Evolutionary conservation across 35 echinoderm and acorn worm genomes (phyloP).

Genomic region (Anneissia japonica): DNA sequence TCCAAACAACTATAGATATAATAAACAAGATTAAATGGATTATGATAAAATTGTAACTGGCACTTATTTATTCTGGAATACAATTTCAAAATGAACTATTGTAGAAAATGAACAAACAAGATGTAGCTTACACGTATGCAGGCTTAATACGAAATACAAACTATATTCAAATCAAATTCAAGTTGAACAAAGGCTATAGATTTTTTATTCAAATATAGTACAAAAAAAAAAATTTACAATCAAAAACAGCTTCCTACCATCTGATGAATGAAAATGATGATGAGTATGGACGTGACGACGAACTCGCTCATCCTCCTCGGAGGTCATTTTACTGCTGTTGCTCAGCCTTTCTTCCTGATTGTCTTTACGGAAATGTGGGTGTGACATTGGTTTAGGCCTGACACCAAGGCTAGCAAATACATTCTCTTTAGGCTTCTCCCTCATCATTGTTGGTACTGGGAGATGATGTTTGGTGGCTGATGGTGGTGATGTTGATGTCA

Average conservation of each 20-base stretch:
- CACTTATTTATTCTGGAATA: too few relatives aligned
- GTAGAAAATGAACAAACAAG: too few relatives aligned
- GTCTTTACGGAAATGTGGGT: neutral
- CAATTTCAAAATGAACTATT: too few relatives aligned
- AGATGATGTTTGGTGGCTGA: neutral
- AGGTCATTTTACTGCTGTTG: neutral
- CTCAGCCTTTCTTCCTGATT: neutral
- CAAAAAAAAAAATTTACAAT: neutral
- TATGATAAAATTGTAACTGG: too few relatives aligned
- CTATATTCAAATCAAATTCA: too few relatives aligned
- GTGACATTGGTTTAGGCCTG: neutral
- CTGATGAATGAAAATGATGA: slow-evolving; percentile 60
- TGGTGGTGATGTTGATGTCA: neutral
- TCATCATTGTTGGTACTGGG: neutral
- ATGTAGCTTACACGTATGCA: too few relatives aligned
- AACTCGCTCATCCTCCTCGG: neutral
- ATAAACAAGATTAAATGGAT: too few relatives aligned
- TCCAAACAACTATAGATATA: too few relatives aligned
- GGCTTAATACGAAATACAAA: too few relatives aligned
- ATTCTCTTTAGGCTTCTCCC: neutral
- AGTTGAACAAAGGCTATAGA: neutral
- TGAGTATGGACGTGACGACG: slow-evolving; percentile 58
- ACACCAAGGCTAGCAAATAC: neutral
- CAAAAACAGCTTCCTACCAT: slow-evolving; percentile 18
- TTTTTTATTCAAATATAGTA: neutral